Percentiles rank a stretch among this genome's conserved stretches.
phyloP scores from a whole-genome alignment of 2,797 vertebrate genomes.

The Pipistrellus pygmaeus region DNA sequence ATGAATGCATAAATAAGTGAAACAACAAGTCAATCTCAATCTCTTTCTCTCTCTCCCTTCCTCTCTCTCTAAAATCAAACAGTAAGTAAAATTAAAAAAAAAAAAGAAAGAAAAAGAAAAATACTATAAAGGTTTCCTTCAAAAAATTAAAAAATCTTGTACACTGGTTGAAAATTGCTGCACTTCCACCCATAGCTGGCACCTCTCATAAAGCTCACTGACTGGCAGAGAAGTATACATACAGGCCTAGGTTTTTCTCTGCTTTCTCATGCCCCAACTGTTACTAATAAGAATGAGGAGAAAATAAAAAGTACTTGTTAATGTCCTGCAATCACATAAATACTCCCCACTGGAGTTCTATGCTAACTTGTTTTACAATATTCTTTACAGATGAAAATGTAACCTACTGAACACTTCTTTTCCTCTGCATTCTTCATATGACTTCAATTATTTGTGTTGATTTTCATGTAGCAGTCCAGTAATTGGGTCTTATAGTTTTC shows the following conservation, averaged over 20 bases:
- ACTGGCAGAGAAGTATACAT: not conserved
- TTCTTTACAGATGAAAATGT: conserved; percentile 45
- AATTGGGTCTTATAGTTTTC: not conserved
- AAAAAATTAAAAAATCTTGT: not conserved
- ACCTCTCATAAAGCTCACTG: not conserved
- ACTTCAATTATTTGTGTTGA: not conserved
- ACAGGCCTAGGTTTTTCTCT: not conserved
- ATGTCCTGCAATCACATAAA: conserved; percentile 9
- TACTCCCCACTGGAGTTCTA: not conserved
- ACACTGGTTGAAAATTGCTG: not conserved
- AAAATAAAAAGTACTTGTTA: conserved; percentile 10
- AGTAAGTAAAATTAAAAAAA: not conserved
- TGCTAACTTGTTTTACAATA: conserved; percentile 24
- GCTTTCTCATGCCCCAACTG: not conserved
- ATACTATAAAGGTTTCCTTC: not conserved
- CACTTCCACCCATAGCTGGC: not conserved
- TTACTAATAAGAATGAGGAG: conserved; percentile 33
- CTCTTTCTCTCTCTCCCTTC: not conserved
- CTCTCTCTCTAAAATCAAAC: not conserved
- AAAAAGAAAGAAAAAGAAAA: not conserved
- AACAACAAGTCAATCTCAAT: not conserved
- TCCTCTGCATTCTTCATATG: not conserved
- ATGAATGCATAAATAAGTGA: not conserved
- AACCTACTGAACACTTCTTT: not conserved
- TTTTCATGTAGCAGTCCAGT: conserved; percentile 23